Base-by-base conservation (phyloP, 1,140 invertebrate genomes). In the Dinothrombium tinctorium region DNA sequence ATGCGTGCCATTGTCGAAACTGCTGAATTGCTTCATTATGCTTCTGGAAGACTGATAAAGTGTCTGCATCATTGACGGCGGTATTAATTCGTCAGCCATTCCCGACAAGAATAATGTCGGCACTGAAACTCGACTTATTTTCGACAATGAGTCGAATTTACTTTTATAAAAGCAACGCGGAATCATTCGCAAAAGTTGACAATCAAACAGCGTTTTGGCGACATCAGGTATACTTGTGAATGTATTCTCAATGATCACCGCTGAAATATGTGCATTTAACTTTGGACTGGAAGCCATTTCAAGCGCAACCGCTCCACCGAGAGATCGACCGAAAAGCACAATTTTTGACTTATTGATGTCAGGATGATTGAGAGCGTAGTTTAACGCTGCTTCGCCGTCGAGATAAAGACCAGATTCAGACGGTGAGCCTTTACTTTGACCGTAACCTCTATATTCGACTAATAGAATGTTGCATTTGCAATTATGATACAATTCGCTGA, bases 171-270 rank as follows among this genome's bases (percentile, higher is more conserved):
- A 43, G 45, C 51, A 53, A 21, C 32, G 38, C 19, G 52, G 52
- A 6, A 53, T 23, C 8, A 33, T 42, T 33, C 41, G 41, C 14
- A 53, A 22, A n/a, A 51, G 19, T 25, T 32, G 50, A 67, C 64
- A n/a, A 37, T 51, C 47, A 37, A 59, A 50, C 36, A 59, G 45
- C n/a, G 51, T 45, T 43, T 46, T 54, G 17, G 79, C 81, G 71
- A 90, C 87, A 47, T 84, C 80, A 21, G 80, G 81, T 57, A 94
- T 81, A 54, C 76, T 83, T 7, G 82, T 89, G 54, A 94, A 94
- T 29, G 84, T 89, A 56, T 94, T 94, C 61, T 94, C 86, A 22
- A 92, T 64, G 48, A 94, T 71, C 46, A 89, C 57, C 50, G 74
- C 81, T 68, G 75, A 74, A 43, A 89, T 71, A 61, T 50, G 44